Base-by-base conservation (phyloP, 2,113 vertebrate genomes). In the Alces alces region DNA sequence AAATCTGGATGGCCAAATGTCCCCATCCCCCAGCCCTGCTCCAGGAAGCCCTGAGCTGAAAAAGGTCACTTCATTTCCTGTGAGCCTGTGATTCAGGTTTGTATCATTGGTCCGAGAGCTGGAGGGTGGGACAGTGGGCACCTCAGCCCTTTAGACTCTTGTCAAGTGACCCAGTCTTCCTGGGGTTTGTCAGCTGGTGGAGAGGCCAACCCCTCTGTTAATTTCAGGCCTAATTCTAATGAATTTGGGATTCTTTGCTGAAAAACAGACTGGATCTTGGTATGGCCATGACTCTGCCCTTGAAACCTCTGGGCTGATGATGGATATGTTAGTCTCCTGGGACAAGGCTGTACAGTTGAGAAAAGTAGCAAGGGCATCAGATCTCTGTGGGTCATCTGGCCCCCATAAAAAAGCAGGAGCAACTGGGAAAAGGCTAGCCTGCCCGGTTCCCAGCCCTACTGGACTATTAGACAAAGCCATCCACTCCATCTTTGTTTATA, bases 401-500 rank as follows among this genome's bases (percentile, higher is more conserved):
- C 98, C 97, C 94, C 96, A 97, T 98, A 98, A 98, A 98, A 97
- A 97, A 93, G 97, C 97, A 97, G 95, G 60, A 87, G 93, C 97
- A 98, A 98, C 97, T 95, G 96, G 97, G 96, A 94, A 98, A 97
- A 96, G 80, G 86, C 97, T 97, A n/a, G 95, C 95, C 86, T 97
- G 93, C 89, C 60, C 39, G 45, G 97, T 98, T 98, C 97, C 96
- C 97, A 97, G 96, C 87, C 50, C 47, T 79, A 27, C 60, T 58
- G 91, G 89, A 52, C 97, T 92, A 97, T 97, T 97, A 96, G 96
- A 50, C 4, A 98, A 98, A 98, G 97, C 96, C 95, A 92, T 96
- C 97, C 93, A 96, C 96, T 96, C 93, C 95, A 96, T 98, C 98
- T 98, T 98, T 98, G 98, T 98, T 98, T 98, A 95, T 98, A 98